Conservation (phyloP, 2,888 invertebrate species). For the Eupithecia dodoneata region DNA sequence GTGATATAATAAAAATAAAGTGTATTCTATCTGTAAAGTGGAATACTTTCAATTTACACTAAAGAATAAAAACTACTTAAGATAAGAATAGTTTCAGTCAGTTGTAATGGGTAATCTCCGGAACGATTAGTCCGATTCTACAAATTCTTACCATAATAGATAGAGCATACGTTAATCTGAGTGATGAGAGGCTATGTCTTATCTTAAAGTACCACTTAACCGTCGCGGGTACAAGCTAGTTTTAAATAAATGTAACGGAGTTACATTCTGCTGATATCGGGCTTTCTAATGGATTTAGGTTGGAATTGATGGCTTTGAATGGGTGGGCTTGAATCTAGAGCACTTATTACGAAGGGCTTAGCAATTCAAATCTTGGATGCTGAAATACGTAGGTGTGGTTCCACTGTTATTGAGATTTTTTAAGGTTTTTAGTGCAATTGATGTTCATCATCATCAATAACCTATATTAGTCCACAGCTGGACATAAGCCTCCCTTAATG, state of each 20-base stretch:
- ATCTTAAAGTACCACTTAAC: neutral
- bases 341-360: conserved; percentile 10
- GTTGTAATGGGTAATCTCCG: neutral
- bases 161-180: neutral
- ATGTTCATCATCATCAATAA: too few species aligned
- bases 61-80: too few species aligned
- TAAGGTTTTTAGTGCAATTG: too few species aligned
- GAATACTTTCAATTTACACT: too few species aligned
- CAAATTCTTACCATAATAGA: neutral
- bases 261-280: conserved; percentile 22
- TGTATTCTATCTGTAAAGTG: too few species aligned
- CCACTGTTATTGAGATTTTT: neutral
- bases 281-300: conserved; percentile 17
- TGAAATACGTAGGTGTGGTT: neutral
- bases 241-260: conserved; percentile 21
- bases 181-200: neutral
- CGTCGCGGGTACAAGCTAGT: conserved; percentile 10
- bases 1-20: too few species aligned
- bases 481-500: too few species aligned
- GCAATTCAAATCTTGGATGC: conserved; percentile 13
- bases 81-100: too few species aligned
- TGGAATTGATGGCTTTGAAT: conserved; percentile 14
- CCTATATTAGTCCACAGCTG: too few species aligned
- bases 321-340: conserved; percentile 14
- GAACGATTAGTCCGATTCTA: neutral